Base-by-base conservation (phyloP, 1,140 invertebrate genomes). In the Diorhabda carinulata region DNA sequence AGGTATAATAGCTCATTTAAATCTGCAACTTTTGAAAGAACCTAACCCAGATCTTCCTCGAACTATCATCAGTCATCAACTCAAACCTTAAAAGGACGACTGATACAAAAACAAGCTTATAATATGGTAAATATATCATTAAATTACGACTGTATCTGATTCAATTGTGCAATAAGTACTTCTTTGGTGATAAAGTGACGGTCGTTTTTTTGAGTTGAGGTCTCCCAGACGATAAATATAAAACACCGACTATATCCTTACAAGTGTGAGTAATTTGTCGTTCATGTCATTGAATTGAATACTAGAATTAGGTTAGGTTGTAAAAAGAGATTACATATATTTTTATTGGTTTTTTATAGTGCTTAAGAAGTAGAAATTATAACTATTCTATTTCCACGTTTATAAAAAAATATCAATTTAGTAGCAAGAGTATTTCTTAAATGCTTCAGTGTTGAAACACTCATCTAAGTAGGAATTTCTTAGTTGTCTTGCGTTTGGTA, bases 1-100 rank as follows among this genome's bases (percentile, higher is more conserved):
- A 8, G 47, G 47, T 52, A 8, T 3, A 52, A 52, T 52, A 52
- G 6, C 4, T 52, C 47, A 52, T 52, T 52, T 52, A 52, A 8
- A 8, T 52, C 47, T 8, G 6, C 47, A n/a, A 52, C 47, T 52
- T 52, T 4, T 52, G 47, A 52, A 52, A 3, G 3, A 52, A 52
- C 47, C 47, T n/a, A 52, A 52, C 47, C 47, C 47, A 52, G 47
- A 52, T 52, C 47, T 52, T 52, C 47, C n/a, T n/a, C 47, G 47
- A 52, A 52, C 6, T 6, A n/a, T n/a, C 47, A 52, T 52, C 47
- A 52, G 47, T 52, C 47, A 52, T 52, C 47, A 6, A 52, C 6
- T 52, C 6, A 52, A 3, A 52, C 47, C 47, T 52, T 52, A 52
- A 8, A 52, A 52, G 47, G 47, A 4, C 6, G 47, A 8, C 47